phyloP scores from a whole-genome alignment of 2,888 invertebrate genomes.

The Caradrina kadenii region DNA sequence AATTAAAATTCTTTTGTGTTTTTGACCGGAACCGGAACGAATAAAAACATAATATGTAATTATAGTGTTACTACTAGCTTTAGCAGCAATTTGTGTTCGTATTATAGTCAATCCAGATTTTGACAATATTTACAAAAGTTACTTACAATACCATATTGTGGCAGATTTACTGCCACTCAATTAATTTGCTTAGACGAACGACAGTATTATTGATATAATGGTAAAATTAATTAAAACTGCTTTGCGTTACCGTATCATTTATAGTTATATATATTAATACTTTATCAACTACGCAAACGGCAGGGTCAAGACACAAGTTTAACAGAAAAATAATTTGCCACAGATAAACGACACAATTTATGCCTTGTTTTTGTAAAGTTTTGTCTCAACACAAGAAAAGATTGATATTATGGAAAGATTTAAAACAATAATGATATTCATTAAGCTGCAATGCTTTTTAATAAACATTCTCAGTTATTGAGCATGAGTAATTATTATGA shows the following conservation, averaged over 20 bases:
- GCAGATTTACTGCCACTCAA: constrained; percentile 45
- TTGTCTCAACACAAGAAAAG: constrained; percentile 59
- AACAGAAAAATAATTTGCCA: constrained; percentile 89
- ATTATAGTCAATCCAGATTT: not conserved
- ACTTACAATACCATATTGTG: constrained; percentile 29
- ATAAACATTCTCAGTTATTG: constrained; percentile 38
- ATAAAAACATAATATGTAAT: constrained; percentile 3
- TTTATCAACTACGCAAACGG: constrained; percentile 75
- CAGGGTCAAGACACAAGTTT: constrained; percentile 79
- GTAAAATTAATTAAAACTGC: constrained; percentile 75
- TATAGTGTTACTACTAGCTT: not conserved
- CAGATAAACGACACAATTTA: constrained; percentile 80
- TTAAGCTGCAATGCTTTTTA: constrained; percentile 39
- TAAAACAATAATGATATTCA: constrained; percentile 62
- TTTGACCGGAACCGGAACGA: constrained; percentile 54
- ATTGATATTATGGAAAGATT: constrained; percentile 63
- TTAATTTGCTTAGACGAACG: constrained; percentile 43
- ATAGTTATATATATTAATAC: constrained; percentile 49
- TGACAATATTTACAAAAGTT: constrained; percentile 17
- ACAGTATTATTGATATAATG: constrained; percentile 64
- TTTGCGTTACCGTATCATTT: constrained; percentile 57
- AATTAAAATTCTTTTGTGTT: constrained; percentile 57
- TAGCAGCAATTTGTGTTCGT: not conserved
- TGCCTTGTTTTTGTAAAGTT: constrained; percentile 76
- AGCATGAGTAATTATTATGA: constrained; percentile 33